phyloP scores from a whole-genome alignment of 2,113 vertebrate genomes.

The Menidia beryllina region DNA sequence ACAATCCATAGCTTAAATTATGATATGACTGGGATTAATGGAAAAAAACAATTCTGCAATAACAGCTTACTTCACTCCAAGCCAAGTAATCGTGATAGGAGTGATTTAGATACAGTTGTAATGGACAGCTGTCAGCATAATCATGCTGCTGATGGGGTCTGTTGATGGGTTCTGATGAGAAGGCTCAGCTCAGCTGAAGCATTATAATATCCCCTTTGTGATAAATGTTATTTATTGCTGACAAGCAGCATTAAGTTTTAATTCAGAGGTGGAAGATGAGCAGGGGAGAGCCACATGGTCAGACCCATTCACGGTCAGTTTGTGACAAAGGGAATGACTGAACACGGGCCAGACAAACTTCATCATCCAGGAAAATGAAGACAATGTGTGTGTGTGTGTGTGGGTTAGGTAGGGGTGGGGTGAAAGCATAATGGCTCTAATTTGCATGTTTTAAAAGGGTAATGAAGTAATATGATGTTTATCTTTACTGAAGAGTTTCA shows the following conservation, averaged over 20 bases:
- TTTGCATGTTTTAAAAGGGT: conserved; percentile 99
- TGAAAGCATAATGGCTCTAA: conserved; percentile 93
- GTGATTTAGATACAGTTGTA: conserved; percentile 95
- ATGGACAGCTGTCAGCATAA: conserved; percentile 95
- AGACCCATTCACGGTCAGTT: conserved; percentile 86
- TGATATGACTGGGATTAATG: conserved; percentile 54
- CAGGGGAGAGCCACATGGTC: conserved; percentile 83
- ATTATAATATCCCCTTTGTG: conserved; percentile 98
- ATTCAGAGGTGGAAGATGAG: conserved; percentile 91
- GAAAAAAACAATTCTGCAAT: conserved; percentile 62
- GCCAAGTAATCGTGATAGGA: conserved; percentile 79
- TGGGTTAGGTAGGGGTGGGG: conserved; percentile 52
- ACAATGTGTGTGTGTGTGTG: conserved; percentile 17
- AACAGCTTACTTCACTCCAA: conserved; percentile 86
- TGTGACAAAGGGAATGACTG: conserved; percentile 88
- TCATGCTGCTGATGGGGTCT: conserved; percentile 92
- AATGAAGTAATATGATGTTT: conserved; percentile 99
- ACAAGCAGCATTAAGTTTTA: conserved; percentile 96
- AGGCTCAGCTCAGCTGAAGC: conserved; percentile 88
- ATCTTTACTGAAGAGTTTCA: conserved; percentile 97
- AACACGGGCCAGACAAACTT: conserved; percentile 91
- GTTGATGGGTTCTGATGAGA: conserved; percentile 93
- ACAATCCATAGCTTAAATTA: conserved; percentile 50
- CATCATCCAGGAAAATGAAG: conserved; percentile 84
- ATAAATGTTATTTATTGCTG: conserved; percentile 99